These are phyloP conservation scores for Agrochola circellaris DNA, from an alignment of 2,888 invertebrate species.

Conservation along the genomic window DNA sequence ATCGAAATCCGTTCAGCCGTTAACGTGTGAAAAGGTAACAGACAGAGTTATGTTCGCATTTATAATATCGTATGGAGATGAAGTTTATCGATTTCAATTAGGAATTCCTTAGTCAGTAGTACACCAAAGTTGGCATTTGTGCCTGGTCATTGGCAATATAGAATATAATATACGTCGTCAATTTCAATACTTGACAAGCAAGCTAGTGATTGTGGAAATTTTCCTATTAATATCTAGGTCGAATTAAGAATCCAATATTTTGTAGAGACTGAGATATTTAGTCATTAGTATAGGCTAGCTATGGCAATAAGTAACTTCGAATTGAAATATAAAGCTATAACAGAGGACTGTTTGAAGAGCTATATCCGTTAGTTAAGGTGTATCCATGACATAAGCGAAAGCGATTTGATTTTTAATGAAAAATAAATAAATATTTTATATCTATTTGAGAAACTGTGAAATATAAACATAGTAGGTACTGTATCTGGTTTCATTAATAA, in stretches of 20 bases:
- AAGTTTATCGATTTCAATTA: neutral
- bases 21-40: neutral
- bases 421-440: neutral
- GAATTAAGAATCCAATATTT: neutral
- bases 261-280: neutral
- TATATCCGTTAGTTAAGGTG: constrained; percentile 24
- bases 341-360: constrained; percentile 44
- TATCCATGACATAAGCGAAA: neutral
- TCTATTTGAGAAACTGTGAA: neutral
- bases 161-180: no score
- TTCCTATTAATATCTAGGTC: neutral
- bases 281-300: neutral
- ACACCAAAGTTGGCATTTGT: neutral
- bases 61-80: no score
- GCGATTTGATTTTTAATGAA: constrained; percentile 18
- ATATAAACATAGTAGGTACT: neutral
- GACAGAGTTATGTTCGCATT: no score
- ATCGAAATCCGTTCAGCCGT: neutral
- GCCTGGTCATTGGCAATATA: no score
- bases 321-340: constrained; percentile 15
- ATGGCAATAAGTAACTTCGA: constrained; percentile 1
- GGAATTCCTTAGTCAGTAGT: neutral
- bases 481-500: neutral
- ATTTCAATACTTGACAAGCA: no score
- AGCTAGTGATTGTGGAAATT: neutral